Evolutionary conservation across 1,140 invertebrate genomes (phyloP).

Genomic region (Varroa destructor): DNA sequence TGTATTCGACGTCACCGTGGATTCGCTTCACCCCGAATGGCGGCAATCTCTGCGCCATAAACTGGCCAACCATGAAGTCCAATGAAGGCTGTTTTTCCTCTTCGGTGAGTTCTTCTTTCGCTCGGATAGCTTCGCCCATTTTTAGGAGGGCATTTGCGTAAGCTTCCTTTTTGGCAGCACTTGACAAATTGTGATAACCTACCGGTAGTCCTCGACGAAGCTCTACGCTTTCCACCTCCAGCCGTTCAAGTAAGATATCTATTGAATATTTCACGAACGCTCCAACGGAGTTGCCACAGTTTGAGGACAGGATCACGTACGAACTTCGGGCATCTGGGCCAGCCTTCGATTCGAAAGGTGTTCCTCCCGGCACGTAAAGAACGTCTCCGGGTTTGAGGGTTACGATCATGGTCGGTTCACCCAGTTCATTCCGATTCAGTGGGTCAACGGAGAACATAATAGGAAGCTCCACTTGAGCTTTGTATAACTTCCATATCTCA

Average conservation of each 20-base stretch:
- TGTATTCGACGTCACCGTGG: neutral
- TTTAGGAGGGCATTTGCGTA: slow-evolving; percentile 12
- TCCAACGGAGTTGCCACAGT: neutral
- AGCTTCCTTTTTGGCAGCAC: neutral
- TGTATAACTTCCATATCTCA: neutral
- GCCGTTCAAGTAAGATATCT: neutral
- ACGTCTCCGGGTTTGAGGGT: slow-evolving; percentile 3
- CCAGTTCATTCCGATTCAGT: neutral
- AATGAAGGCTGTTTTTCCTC: neutral
- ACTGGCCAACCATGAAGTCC: neutral
- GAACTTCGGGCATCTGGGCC: neutral
- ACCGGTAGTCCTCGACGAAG: neutral
- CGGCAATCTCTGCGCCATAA: neutral
- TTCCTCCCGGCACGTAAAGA: slow-evolving; percentile 3
- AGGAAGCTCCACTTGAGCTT: neutral
- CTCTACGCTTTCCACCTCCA: neutral
- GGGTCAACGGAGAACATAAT: neutral
- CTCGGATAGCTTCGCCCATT: neutral
- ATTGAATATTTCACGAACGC: neutral
- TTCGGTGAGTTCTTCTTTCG: neutral
- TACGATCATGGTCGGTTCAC: neutral
- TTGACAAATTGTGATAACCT: neutral
- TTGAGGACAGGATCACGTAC: neutral
- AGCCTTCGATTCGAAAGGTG: slow-evolving; percentile 1
- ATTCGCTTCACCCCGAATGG: neutral